These are phyloP conservation scores for Mylabris phalerata DNA, from an alignment of 1,140 invertebrate genomes.

Conservation along the genomic window DNA sequence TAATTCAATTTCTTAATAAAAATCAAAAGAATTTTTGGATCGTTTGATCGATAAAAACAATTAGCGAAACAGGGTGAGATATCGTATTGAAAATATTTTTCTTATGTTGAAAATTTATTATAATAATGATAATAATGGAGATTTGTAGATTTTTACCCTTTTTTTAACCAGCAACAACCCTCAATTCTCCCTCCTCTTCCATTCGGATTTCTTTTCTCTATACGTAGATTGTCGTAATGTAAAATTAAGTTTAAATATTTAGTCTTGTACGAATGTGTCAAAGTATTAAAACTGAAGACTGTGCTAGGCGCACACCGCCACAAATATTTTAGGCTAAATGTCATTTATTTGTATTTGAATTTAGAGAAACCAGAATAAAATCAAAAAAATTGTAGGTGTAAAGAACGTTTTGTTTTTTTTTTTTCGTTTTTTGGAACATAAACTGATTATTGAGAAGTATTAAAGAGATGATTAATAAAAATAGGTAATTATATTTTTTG, in stretches of 20 bases:
- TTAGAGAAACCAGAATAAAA: constrained; percentile 10
- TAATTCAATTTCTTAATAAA: no score
- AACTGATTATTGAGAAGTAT: constrained; percentile 27
- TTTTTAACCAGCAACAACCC: no score
- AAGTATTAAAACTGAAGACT: constrained; percentile 43
- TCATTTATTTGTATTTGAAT: constrained; percentile 35
- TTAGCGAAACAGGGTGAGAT: no score
- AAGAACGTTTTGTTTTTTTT: constrained; percentile 12
- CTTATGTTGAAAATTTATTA: no score
- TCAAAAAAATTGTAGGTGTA: constrained; percentile 29
- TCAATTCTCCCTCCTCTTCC: no score
- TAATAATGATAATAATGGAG: no score
- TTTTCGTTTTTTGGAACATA: constrained; percentile 10
- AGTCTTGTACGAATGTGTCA: constrained; percentile 41
- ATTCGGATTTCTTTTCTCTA: no score
- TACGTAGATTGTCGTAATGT: background rate
- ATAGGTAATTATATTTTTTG: constrained; percentile 39
- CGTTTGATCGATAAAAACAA: no score
- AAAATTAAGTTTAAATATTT: constrained; percentile 10
- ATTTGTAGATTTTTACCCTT: no score
- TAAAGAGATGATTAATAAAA: constrained; percentile 29
- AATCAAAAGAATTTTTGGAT: no score
- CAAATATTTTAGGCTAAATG: constrained; percentile 37
- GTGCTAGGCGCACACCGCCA: constrained; percentile 39
- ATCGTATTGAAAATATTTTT: no score